These are phyloP conservation scores for Pseudorhombus dupliciocellatus DNA, from an alignment of 2,113 vertebrate genomes.

Conservation along the genomic window DNA sequence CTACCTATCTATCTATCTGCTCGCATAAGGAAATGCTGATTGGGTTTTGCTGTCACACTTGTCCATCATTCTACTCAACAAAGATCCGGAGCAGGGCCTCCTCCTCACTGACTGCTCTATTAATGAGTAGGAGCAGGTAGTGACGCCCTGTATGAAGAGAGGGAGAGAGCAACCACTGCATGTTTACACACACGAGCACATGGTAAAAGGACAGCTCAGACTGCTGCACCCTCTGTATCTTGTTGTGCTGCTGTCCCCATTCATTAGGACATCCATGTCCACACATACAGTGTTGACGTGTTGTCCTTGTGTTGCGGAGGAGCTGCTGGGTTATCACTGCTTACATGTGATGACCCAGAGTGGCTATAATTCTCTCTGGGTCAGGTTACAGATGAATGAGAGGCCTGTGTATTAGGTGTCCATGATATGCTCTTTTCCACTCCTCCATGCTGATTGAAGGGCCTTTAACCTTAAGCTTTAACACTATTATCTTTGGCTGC, in stretches of 20 bases:
- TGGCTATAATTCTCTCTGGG: conserved; percentile 31
- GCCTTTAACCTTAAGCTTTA: conserved; percentile 75
- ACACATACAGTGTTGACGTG: conserved; percentile 10
- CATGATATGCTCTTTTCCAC: conserved; percentile 54
- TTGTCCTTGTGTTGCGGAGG: background rate
- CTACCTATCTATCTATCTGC: background rate
- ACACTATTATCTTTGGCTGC: conserved; percentile 73
- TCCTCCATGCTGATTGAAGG: conserved; percentile 55
- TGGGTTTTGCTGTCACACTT: conserved; percentile 29
- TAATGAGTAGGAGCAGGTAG: conserved; percentile 24
- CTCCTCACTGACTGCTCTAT: conserved; percentile 27
- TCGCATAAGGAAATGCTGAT: conserved; percentile 36
- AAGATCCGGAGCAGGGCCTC: background rate
- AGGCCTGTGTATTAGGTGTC: conserved; percentile 52
- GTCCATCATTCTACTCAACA: conserved; percentile 28
- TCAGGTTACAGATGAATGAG: conserved; percentile 41
- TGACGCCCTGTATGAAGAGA: background rate
- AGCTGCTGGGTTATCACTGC: conserved; percentile 17
- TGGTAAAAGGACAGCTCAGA: conserved; percentile 67
- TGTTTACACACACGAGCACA: conserved; percentile 77
- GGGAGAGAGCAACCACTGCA: background rate
- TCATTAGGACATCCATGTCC: conserved; percentile 23
- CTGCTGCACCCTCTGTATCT: conserved; percentile 54
- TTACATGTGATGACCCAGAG: conserved; percentile 38
- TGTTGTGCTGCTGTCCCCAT: conserved; percentile 37